These are phyloP conservation scores for Gobio occitaniae DNA, from an alignment of 2,797 vertebrate genomes.

Conservation along the genomic window DNA sequence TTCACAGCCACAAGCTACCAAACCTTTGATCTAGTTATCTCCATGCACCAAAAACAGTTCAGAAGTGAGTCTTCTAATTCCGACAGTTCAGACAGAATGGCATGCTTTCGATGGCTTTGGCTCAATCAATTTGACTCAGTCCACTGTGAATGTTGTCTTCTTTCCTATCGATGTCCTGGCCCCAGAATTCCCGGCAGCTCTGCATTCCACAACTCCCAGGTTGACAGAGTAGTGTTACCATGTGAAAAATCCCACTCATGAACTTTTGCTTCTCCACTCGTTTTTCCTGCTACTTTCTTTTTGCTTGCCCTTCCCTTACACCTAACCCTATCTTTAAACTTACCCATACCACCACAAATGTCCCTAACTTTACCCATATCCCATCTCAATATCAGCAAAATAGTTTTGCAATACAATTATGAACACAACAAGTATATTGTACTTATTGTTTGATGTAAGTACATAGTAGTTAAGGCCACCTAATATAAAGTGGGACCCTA, in stretches of 20 bases:
- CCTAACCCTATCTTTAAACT: too few species aligned
- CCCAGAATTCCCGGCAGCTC: conserved; percentile 57
- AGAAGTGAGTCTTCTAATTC: neutral
- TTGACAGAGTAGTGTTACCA: conserved; percentile 69
- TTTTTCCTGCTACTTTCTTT: neutral
- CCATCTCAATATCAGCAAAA: too few species aligned
- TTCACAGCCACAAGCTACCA: neutral
- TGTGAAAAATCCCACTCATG: conserved; percentile 74
- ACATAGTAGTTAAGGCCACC: too few species aligned
- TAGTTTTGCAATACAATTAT: too few species aligned
- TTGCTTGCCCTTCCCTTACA: neutral
- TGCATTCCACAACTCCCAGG: conserved; percentile 71
- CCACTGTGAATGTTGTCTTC: conserved; percentile 21
- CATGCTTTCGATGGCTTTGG: neutral
- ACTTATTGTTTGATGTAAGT: too few species aligned
- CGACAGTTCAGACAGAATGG: neutral
- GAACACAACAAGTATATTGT: too few species aligned
- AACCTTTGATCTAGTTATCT: neutral
- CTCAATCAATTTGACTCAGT: neutral
- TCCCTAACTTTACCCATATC: too few species aligned
- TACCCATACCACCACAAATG: too few species aligned
- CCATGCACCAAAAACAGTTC: neutral
- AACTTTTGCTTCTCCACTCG: conserved; percentile 14
- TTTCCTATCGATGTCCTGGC: conserved; percentile 64
- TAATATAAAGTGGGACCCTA: neutral